phyloP scores from a whole-genome alignment of 2,113 vertebrate species.

The Macaca fascicularis region T2T-MFA8v1.1 NC_088387.1:108221001-108221500 shows the following conservation, averaged over 20 bases:
- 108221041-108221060: background rate
- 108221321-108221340: background rate
- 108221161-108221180: background rate
- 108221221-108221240: background rate
- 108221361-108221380: background rate
- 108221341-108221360: background rate
- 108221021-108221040: background rate
- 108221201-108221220: background rate
- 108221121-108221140: background rate
- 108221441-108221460: background rate
- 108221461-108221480: background rate
- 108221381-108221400: background rate
- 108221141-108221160: background rate
- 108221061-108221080: background rate
- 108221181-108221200: background rate
- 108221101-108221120: background rate
- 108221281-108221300: background rate
- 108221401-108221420: background rate
- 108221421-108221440: background rate
- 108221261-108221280: background rate
- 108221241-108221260: background rate
- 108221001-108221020: background rate
- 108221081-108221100: background rate
- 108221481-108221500: background rate
- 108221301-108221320: background rate